Evolutionary conservation across 1,140 invertebrate species (phyloP).

Genomic region (Euglossa dilemma): DNA sequence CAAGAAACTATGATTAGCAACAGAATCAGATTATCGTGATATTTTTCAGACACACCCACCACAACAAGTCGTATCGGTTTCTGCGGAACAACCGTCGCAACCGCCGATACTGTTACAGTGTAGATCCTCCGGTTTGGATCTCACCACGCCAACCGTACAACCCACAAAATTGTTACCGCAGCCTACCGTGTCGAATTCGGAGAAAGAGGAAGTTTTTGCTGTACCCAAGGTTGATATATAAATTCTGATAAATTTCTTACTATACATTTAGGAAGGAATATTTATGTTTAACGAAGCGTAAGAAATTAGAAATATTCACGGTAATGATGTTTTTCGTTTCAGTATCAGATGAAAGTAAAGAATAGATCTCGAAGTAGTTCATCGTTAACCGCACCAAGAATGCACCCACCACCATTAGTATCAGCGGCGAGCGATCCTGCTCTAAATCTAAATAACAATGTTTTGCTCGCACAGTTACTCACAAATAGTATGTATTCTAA

Average conservation of each 20-base stretch:
- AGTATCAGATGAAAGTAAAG: slow-evolving; percentile 82
- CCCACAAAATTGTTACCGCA: slow-evolving; percentile 77
- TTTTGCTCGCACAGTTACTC: slow-evolving; percentile 86
- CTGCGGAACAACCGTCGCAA: slow-evolving; percentile 69
- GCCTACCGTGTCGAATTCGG: slow-evolving; percentile 58
- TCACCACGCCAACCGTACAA: slow-evolving; percentile 75
- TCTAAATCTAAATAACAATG: slow-evolving; percentile 83
- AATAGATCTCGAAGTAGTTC: slow-evolving; percentile 82
- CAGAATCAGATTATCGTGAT: slow-evolving; percentile 17
- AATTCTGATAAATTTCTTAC: background rate
- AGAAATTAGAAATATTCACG: background rate
- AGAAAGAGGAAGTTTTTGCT: slow-evolving; percentile 82
- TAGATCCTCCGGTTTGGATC: slow-evolving; percentile 74
- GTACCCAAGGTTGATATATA: slow-evolving; percentile 80
- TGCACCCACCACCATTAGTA: slow-evolving; percentile 82
- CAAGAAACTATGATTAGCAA: background rate
- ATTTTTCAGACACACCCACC: slow-evolving; percentile 64
- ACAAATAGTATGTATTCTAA: slow-evolving; percentile 81
- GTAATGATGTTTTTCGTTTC: slow-evolving; percentile 23
- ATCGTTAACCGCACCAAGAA: slow-evolving; percentile 74
- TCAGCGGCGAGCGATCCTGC: slow-evolving; percentile 84
- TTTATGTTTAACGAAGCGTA: background rate
- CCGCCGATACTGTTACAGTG: slow-evolving; percentile 75
- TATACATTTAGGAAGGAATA: background rate
- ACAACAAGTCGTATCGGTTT: slow-evolving; percentile 72